Percentiles rank a stretch among this genome's conserved stretches.
phyloP scores from a whole-genome alignment of 1,140 invertebrate genomes.

The Cydia pomonella region DNA sequence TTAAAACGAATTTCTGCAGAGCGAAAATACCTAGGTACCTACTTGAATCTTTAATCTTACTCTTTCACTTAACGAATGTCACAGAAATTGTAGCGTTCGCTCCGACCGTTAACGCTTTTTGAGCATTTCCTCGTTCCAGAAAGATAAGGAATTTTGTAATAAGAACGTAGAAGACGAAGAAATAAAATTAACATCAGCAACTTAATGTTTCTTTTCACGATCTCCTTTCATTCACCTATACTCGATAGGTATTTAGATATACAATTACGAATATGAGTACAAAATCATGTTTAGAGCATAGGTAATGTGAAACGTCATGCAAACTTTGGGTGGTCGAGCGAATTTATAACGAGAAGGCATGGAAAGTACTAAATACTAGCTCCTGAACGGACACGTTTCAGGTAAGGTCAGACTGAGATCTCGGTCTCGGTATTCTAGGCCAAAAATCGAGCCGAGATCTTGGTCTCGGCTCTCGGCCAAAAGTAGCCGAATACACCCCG shows the following conservation, averaged over 20 bases:
- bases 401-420: too few species aligned
- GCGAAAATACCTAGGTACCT: not conserved
- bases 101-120: constrained; percentile 21
- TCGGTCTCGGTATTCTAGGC: too few species aligned
- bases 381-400: constrained; percentile 9
- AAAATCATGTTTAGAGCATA: too few species aligned
- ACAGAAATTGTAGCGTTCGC: constrained; percentile 31
- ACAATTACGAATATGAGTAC: too few species aligned
- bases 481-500: too few species aligned
- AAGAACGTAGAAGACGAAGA: constrained; percentile 11
- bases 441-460: too few species aligned
- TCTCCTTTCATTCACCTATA: not conserved
- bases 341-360: too few species aligned
- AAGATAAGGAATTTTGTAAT: constrained; percentile 29
- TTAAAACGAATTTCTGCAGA: constrained; percentile 1
- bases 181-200: constrained; percentile 20
- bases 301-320: too few species aligned
- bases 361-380: not conserved
- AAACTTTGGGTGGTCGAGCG: too few species aligned
- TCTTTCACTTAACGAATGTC: not conserved
- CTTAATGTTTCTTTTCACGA: not conserved
- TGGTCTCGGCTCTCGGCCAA: too few species aligned
- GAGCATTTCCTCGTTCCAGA: constrained; percentile 14
- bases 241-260: not conserved
- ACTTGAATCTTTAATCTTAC: constrained; percentile 28